Base-by-base conservation (phyloP, 2,888 invertebrate genomes). In the Mesorhabditis sp. region DNA sequence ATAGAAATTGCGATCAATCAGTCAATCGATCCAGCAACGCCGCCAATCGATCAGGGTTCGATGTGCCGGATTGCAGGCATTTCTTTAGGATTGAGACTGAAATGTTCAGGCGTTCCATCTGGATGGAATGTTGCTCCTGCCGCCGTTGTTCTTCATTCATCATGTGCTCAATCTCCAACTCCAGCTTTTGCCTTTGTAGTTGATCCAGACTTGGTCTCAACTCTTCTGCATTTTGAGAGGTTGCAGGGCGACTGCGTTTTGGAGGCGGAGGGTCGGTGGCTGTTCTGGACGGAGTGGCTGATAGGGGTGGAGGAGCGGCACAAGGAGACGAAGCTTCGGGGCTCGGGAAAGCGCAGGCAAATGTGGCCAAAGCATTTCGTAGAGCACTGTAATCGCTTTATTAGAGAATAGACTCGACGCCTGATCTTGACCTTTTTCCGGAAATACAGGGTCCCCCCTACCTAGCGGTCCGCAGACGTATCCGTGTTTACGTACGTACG, bases 81-180 rank as follows among this genome's bases (percentile, higher is more conserved):
- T 50, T 50, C n/a, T 2, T 50, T 0, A 50, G 7, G 10, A 50
- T 13, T n/a, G 58, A 50, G n/a, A 50, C 58, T 10, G 58, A 50
- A 50, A 50, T 50, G 58, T n/a, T 10, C 10, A 50, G 58, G 58
- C 58, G 58, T 50, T 50, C 58, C n/a, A 50, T 50, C 58, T 50
- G 58, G n/a, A 50, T 13, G 7, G n/a, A 50, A 50, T 50, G 58
- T 50, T n/a, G 7, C n/a, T 50, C 58, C 58, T 50, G 58, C 10
- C 58, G 58, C n/a, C 58, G 7, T n/a, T 13, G 7, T n/a, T 50
- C 58, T n/a, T 50, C 58, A 50, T 50, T 50, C n/a, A 10, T 50
- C 58, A 50, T 50, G 58, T 50, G 58, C n/a, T 50, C 58, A 10
- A 50, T 50, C 58, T 50, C 58, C 7, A 50, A n/a, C 58, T 50